phyloP scores from a whole-genome alignment of 30 jellyfish, hydroid and myxozoan species.

The Cassiopea xamachana region DNA sequence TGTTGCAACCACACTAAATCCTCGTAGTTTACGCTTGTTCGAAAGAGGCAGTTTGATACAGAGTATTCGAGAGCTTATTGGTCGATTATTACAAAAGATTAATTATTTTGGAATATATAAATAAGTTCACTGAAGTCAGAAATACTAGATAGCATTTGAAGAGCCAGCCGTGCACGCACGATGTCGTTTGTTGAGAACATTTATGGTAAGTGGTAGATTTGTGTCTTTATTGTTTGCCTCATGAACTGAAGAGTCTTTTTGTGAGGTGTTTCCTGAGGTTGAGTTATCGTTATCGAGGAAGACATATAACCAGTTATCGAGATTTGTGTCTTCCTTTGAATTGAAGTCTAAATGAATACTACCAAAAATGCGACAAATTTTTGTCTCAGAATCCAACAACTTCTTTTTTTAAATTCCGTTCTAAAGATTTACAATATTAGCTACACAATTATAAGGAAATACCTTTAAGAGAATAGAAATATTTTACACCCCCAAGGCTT shows the following conservation, averaged over 20 bases:
- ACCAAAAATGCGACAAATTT: too few species aligned
- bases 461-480: too few species aligned
- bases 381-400: too few species aligned
- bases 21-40: neutral
- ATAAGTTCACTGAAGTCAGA: neutral
- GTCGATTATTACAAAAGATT: neutral
- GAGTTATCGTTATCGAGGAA: too few species aligned
- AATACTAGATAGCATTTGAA: neutral
- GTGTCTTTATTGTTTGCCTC: neutral
- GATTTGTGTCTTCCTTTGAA: too few species aligned
- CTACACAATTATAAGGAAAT: too few species aligned
- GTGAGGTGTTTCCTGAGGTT: too few species aligned
- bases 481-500: too few species aligned
- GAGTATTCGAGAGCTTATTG: neutral
- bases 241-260: neutral
- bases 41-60: neutral
- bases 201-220: neutral
- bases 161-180: neutral
- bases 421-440: too few species aligned
- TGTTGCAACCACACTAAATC: neutral
- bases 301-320: too few species aligned
- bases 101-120: neutral
- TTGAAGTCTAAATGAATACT: too few species aligned
- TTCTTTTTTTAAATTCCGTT: too few species aligned
- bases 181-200: constrained; percentile 9